These are phyloP conservation scores for Meloe dianella DNA, from an alignment of 2,888 invertebrate genomes.

Conservation along the genomic window DNA sequence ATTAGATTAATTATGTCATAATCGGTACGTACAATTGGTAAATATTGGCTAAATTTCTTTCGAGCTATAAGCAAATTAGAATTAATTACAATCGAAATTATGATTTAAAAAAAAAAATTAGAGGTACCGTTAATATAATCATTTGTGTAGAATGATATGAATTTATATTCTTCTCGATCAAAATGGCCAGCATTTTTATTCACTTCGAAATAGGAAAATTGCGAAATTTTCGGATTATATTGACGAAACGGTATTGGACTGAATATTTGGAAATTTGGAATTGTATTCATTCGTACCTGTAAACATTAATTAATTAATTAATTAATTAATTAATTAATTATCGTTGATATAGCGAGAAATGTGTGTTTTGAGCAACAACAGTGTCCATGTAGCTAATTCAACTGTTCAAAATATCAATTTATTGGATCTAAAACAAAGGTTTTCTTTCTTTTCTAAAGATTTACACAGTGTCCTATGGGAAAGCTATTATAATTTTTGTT, in stretches of 20 bases:
- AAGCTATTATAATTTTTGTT: too few relatives aligned
- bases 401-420: too few relatives aligned
- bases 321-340: too few relatives aligned
- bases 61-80: neutral
- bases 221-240: conserved; percentile 74
- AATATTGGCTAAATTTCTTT: conserved; percentile 59
- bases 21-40: conserved; percentile 70
- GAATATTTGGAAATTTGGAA: conserved; percentile 86
- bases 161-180: conserved; percentile 74
- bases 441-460: too few relatives aligned
- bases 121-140: conserved; percentile 76
- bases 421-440: too few relatives aligned
- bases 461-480: too few relatives aligned
- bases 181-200: conserved; percentile 81
- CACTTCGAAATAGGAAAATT: conserved; percentile 64
- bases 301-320: conserved; percentile 37
- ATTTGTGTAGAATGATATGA: conserved; percentile 80
- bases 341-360: too few relatives aligned
- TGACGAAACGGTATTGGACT: conserved; percentile 91
- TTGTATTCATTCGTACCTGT: conserved; percentile 93
- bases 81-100: neutral
- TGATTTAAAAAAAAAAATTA: too few relatives aligned
- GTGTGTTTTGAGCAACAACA: too few relatives aligned
- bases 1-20: conserved; percentile 67
- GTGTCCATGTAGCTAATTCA: too few relatives aligned